Evolutionary conservation across 2,113 vertebrate genomes (phyloP), one percentile per base, ranked within the genome.

Genomic region (Cottus gobio): DNA sequence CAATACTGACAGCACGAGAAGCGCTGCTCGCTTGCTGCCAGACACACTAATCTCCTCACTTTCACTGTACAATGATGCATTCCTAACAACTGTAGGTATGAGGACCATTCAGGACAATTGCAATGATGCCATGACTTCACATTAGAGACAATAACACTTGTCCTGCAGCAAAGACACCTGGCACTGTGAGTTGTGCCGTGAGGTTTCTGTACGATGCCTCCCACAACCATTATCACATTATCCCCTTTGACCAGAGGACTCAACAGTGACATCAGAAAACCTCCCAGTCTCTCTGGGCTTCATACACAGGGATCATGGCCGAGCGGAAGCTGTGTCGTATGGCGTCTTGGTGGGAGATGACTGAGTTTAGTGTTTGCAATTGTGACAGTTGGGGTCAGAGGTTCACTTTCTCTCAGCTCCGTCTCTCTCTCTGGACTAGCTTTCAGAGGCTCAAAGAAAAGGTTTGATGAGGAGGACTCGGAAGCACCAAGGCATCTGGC

Each of bases 341-440:
- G 71, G 68, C 18, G 58, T 82, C 44, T 62, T 16, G 62, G 39
- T 22, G 61, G 42, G 70, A 5, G 18, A 86, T 79, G 85, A 93
- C 92, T 90, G 70, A 54, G 57, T 64, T 86, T 68, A 87, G 89
- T 93, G 92, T 93, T 78, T 74, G 30, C 65, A 71, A 70, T 82
- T 89, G 82, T 85, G 88, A 92, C 87, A 83, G 83, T 89, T 72
- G 71, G 77, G 91, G 88, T 91, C 87, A 88, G 77, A 75, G 86
- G 79, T 90, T 92, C 78, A 89, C 52, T 79, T 87, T 86, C 42
- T 74, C 39, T 80, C 28, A 36, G 70, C 77, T 79, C 69, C 54
- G 37, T 90, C 87, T 39, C 74, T 71, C 78, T 83, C 72, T 67
- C 66, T 15, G 0, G 50, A 62, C 66, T 22, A 69, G 75, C 87